Evolutionary conservation across 1,140 invertebrate species (phyloP), one percentile per base, ranked within the genome.

Genomic region (Zaprionus capensis): DNA sequence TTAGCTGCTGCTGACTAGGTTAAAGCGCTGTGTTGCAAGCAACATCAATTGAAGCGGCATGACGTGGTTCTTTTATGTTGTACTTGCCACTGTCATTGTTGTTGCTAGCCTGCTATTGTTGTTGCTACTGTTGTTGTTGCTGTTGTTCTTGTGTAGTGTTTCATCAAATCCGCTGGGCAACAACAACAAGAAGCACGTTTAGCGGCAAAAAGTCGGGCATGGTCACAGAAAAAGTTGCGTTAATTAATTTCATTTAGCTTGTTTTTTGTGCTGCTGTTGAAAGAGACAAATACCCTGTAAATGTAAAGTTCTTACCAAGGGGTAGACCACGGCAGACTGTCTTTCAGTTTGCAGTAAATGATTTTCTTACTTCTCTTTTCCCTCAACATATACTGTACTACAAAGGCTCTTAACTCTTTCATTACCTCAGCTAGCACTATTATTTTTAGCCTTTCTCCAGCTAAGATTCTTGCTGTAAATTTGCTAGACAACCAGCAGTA

Each of bases 211-310:
- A 61, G 71, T 61, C 24, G 28, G 28, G 55, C 46, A 55, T 61
- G 57, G 51, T 44, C 49, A 71, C 44, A 55, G 51, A 34, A 61
- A 71, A 67, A 62, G 65, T 78, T 78, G 76, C 71, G 71, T 78
- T 78, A 81, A 79, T 81, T 79, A 76, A 79, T 76, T 80, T 70
- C 58, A 68, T 70, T 76, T 64, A 59, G 20, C 11, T 58, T 44
- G 57, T 66, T 51, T 41, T 49, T 38, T 31, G 24, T 26, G 22
- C 11, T 28, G 15, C 5, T 36, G 41, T 36, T 5, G 7, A 46
- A 41, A 46, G 46, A 51, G 17, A 24, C 17, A 49, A 4, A 7
- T 24, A 41, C 59, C 34, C 59, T 67, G 51, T 28, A 66, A 26
- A n/a, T 24, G 15, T 20, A 20, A 44, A 63, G 14, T n/a, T 44